These are phyloP conservation scores for Dallia pectoralis DNA, from an alignment of 2,797 vertebrate species.

Conservation along the genomic window DNA sequence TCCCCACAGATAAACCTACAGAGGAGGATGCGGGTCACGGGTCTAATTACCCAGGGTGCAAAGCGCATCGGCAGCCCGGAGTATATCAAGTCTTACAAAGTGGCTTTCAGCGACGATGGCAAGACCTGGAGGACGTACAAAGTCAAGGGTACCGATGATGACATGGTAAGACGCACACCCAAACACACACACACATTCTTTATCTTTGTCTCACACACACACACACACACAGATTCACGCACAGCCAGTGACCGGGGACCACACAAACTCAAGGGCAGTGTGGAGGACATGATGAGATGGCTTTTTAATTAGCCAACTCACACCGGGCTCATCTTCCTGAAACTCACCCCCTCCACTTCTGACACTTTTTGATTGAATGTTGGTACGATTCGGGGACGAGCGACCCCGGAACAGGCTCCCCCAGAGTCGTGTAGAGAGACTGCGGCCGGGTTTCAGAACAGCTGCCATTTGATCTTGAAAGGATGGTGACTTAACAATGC, in stretches of 20 bases:
- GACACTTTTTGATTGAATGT: conserved; percentile 71
- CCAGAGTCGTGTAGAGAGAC: neutral
- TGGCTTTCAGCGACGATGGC: conserved; percentile 93
- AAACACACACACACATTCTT: conserved; percentile 3
- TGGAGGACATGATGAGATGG: conserved; percentile 73
- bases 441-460: too few relatives aligned
- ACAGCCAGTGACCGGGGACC: conserved; percentile 42
- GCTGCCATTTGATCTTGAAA: too few relatives aligned
- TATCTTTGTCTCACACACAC: conserved; percentile 4
- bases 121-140: conserved; percentile 95
- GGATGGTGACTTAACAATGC: too few relatives aligned
- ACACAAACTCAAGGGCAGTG: conserved; percentile 61
- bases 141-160: conserved; percentile 92
- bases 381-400: conserved; percentile 74
- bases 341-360: conserved; percentile 63
- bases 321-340: conserved; percentile 61
- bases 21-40: conserved; percentile 96
- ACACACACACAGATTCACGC: conserved; percentile 18
- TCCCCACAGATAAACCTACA: conserved; percentile 91
- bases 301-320: conserved; percentile 74
- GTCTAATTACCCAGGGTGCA: conserved; percentile 97
- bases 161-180: conserved; percentile 83
- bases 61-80: conserved; percentile 98
- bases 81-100: conserved; percentile 98
- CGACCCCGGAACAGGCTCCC: conserved; percentile 63